Evolutionary conservation across 2,888 invertebrate species (phyloP).

Genomic region (Hedya salicella): DNA sequence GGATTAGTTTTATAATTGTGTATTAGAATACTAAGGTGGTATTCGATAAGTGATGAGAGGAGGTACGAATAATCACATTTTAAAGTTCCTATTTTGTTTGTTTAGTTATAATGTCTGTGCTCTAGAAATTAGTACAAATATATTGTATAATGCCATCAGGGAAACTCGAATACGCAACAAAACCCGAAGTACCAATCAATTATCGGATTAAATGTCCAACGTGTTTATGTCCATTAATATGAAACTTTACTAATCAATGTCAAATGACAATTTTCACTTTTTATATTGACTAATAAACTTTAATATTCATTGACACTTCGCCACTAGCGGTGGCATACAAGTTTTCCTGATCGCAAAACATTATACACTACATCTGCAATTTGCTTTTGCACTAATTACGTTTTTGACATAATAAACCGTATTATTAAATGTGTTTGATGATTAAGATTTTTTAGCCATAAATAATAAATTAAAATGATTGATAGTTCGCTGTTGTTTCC

Average conservation of each 20-base stretch:
- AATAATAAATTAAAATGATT: constrained; percentile 2
- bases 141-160: too few species aligned
- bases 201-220: too few species aligned
- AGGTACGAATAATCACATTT: constrained; percentile 53
- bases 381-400: constrained; percentile 34
- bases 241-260: too few species aligned
- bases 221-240: too few species aligned
- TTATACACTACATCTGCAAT: too few species aligned
- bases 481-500: not conserved
- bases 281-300: too few species aligned
- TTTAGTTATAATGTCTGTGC: constrained; percentile 53
- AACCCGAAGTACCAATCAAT: too few species aligned
- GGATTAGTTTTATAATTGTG: constrained; percentile 10
- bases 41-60: not conserved
- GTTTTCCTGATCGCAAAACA: too few species aligned
- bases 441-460: constrained; percentile 30
- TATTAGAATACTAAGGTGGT: constrained; percentile 27
- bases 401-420: constrained; percentile 48
- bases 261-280: too few species aligned
- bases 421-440: constrained; percentile 41
- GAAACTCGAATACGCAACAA: too few species aligned
- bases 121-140: constrained; percentile 39
- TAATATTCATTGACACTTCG: too few species aligned
- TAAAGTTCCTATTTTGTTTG: constrained; percentile 66
- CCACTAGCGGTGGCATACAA: too few species aligned